A percentile compares a stretch with the other conserved stretches of the same genome.
phyloP scores from a whole-genome alignment of 2,113 vertebrate species.

The Galeopterus variegatus region DNA sequence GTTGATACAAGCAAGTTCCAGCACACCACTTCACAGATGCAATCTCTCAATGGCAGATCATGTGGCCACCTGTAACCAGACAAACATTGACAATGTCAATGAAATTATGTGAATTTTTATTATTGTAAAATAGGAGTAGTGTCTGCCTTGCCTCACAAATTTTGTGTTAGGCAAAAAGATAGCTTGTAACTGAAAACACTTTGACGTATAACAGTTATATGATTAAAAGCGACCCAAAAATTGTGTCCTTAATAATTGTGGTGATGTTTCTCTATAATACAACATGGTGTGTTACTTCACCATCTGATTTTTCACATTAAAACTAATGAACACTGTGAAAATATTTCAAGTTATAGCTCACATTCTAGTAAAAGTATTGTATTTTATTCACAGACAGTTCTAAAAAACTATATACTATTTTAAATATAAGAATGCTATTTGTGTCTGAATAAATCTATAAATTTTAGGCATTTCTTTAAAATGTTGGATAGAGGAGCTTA shows the following conservation, averaged over 20 bases:
- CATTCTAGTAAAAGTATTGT: background rate
- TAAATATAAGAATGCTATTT: constrained; percentile 32
- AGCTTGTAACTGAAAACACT: background rate
- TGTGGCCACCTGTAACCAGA: background rate
- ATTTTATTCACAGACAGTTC: background rate
- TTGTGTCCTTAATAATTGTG: background rate
- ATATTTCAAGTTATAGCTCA: background rate
- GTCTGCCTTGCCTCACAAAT: background rate
- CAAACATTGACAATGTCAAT: background rate
- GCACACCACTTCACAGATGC: accelerated
- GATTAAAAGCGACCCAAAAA: background rate
- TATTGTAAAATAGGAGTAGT: background rate
- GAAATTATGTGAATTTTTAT: background rate
- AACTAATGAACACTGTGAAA: background rate
- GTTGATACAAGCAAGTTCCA: background rate
- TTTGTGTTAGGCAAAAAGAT: background rate
- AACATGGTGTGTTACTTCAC: background rate
- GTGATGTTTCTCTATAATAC: background rate
- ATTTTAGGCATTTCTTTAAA: background rate
- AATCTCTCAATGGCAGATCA: background rate
- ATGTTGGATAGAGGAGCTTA: background rate
- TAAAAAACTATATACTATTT: background rate
- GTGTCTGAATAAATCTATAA: background rate
- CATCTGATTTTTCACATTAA: constrained; percentile 7
- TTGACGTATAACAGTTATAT: background rate